These are phyloP conservation scores for Artibeus jamaicensis DNA, from an alignment of 2,797 vertebrate species.

Conservation along the genomic window DNA sequence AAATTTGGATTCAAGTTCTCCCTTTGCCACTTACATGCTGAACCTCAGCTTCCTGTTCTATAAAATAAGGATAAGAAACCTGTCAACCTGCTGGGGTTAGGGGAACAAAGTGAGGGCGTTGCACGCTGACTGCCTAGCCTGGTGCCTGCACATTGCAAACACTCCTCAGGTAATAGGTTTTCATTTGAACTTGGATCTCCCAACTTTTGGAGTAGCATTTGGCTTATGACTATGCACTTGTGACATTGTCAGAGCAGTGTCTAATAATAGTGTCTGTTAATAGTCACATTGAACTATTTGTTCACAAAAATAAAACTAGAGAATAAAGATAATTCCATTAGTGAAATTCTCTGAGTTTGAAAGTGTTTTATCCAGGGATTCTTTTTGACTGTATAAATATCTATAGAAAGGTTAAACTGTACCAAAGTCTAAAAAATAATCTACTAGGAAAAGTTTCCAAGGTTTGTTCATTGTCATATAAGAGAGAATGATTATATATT, in stretches of 20 bases:
- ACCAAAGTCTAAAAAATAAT: neutral
- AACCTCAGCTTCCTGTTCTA: neutral
- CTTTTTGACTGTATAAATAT: neutral
- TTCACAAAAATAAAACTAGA: slow-evolving; percentile 13
- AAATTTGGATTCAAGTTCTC: neutral
- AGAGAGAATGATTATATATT: neutral
- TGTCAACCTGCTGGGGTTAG: neutral
- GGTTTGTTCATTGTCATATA: neutral
- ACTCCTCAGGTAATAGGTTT: neutral
- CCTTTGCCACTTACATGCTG: neutral
- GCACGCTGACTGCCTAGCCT: neutral
- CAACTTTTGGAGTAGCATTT: neutral
- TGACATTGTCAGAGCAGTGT: neutral
- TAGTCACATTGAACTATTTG: neutral
- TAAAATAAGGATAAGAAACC: neutral
- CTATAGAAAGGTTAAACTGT: neutral
- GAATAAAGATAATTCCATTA: neutral
- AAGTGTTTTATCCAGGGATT: neutral
- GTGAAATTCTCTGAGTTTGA: neutral
- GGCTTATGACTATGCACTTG: neutral
- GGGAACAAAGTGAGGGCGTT: neutral
- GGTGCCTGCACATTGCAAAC: neutral
- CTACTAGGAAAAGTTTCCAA: neutral
- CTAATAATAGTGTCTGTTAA: neutral
- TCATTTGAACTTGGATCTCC: neutral